A percentile compares a stretch with the other conserved stretches of the same genome.
Conservation (phyloP, 2,797 vertebrate species). For the Meda fulgida region DNA sequence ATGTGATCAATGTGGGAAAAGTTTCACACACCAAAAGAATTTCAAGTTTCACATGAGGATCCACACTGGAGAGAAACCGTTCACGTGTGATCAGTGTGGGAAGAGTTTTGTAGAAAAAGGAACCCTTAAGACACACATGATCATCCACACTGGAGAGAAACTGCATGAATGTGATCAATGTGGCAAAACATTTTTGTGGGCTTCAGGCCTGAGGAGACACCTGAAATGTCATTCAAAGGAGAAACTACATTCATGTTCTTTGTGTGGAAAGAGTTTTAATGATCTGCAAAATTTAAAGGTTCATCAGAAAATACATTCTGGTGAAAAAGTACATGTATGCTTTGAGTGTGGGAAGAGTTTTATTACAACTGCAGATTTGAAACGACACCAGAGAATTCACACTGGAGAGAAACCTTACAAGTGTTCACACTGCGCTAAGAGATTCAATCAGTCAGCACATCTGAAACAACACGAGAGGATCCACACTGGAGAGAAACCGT, state of each 20-base stretch:
- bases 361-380: background rate
- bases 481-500: background rate
- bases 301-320: background rate
- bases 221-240: background rate
- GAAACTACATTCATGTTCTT: background rate
- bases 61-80: too few relatives aligned
- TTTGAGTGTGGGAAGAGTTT: constrained; percentile 7
- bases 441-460: background rate
- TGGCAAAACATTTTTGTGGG: too few relatives aligned
- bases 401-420: constrained; percentile 5
- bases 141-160: too few relatives aligned
- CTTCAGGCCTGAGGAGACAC: too few relatives aligned
- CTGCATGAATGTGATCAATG: too few relatives aligned
- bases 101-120: too few relatives aligned
- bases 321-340: background rate
- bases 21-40: too few relatives aligned
- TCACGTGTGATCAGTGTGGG: too few relatives aligned
- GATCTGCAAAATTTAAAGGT: background rate
- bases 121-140: too few relatives aligned
- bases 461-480: background rate
- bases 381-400: background rate
- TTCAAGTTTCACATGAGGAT: too few relatives aligned
- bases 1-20: too few relatives aligned
- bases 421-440: background rate
- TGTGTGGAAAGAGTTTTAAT: background rate